A percentile compares a stretch with the other conserved stretches of the same genome.
Conservation (phyloP, 2,113 vertebrate species). For the Rhinoderma darwinii region DNA sequence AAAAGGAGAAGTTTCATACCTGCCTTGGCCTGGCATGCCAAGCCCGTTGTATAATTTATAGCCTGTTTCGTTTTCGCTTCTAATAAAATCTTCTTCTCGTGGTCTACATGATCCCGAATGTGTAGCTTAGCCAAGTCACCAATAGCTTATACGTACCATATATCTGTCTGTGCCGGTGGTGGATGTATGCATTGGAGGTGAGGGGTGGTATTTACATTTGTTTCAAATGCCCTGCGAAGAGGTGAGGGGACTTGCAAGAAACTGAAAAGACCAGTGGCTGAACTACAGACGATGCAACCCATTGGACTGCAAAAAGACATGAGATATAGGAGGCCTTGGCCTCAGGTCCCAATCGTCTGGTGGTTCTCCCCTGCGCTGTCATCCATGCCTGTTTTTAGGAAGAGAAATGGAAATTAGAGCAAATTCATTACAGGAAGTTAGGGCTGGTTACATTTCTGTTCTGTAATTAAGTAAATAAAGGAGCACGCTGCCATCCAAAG, state of each 20-base stretch:
- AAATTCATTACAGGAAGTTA: background rate
- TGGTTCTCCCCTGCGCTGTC: too few relatives aligned
- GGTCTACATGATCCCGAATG: background rate
- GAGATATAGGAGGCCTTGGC: background rate
- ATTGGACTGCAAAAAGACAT: background rate
- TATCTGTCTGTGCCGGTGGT: background rate
- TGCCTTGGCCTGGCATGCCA: slow-evolving; percentile 10
- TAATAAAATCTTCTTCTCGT: slow-evolving; percentile 11
- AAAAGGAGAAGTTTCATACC: slow-evolving; percentile 46
- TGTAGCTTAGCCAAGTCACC: background rate
- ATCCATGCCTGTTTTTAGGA: background rate
- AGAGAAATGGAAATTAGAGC: background rate
- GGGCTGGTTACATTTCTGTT: too few relatives aligned
- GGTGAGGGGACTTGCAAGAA: too few relatives aligned
- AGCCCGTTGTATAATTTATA: slow-evolving; percentile 36
- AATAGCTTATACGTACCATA: too few relatives aligned
- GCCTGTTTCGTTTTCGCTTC: slow-evolving; percentile 22
- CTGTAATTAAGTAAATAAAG: background rate
- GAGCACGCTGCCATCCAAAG: too few relatives aligned
- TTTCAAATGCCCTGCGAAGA: too few relatives aligned
- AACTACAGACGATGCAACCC: background rate
- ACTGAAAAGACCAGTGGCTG: too few relatives aligned
- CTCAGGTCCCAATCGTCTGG: background rate
- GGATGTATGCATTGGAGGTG: background rate
- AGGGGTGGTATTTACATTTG: background rate